Base-by-base conservation (phyloP, 2,113 vertebrate species). In the Brienomyrus brachyistius region DNA sequence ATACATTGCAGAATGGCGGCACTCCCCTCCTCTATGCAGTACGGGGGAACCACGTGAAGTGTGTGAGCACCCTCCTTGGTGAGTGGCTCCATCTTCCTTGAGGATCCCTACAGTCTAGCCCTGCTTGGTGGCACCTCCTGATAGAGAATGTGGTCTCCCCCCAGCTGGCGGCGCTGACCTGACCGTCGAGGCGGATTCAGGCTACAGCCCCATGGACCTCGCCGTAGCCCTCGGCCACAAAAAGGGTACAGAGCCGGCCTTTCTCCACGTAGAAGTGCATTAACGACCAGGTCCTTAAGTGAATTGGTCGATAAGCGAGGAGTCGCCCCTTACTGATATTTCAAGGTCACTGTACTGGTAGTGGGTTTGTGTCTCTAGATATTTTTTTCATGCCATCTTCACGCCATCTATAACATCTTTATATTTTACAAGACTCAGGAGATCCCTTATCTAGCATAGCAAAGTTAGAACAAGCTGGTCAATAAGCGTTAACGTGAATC, bases 21-120 rank as follows among this genome's bases (percentile, higher is more conserved):
- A 99, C 98, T 0, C 98, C 98, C 3, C 96, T 99, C 92, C 96
- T 99, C 77, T 99, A 99, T 0, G 98, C 98, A 0, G 98, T 99
- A 59, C 95, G 97, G 0, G 98, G 98, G 35, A 99, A 99, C 91
- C 97, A 99, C 6, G 95, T 97, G 90, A 97, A 96, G 94, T 99
- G 98, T 7, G 98, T 98, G 0, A 96, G 98, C 93, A 95, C 96
- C 27, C 96, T 99, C 0, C 93, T 99, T 93, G 97, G 98, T 99
- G 95, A 93, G 89, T 48, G 11, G 50, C 4, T 13, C 43, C 2
- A 1, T 82, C 45, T 13, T n/a, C 35, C 21, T 59, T 19, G 54
- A 40, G 54, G 23, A 13, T 52, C 80, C n/a, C 48, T 10, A 11
- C 45, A 2, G 11, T 51, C 54, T 50, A n/a, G 50, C 35, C 3